Conservation (phyloP, 2,797 vertebrate genomes). For the Cryptoprocta ferox region DNA sequence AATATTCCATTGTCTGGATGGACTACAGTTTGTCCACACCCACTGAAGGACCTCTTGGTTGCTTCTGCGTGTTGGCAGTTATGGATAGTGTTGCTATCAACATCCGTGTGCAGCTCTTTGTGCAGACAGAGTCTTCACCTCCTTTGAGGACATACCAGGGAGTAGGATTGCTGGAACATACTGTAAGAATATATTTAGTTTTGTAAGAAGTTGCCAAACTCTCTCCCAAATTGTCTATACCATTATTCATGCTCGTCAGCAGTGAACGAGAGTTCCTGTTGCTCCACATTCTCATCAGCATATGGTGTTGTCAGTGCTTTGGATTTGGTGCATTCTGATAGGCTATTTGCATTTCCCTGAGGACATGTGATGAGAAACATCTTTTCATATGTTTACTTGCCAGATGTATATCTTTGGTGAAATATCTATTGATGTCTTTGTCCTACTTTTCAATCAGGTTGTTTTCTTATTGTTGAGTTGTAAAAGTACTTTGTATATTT, state of each 20-base stretch:
- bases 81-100: neutral
- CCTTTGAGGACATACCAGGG: neutral
- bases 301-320: neutral
- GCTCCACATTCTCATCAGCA: accelerated
- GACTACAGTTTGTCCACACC: neutral
- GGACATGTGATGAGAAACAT: too few relatives aligned
- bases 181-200: neutral
- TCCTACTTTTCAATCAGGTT: neutral
- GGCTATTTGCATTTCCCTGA: neutral
- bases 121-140: neutral
- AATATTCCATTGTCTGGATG: neutral
- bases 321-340: neutral
- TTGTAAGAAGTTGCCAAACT: neutral
- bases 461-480: neutral
- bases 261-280: accelerated
- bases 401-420: neutral
- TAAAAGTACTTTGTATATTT: neutral
- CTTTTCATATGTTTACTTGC: neutral
- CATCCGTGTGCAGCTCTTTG: neutral
- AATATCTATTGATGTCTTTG: neutral
- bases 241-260: neutral
- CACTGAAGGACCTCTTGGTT: neutral
- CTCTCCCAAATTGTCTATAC: neutral
- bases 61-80: neutral
- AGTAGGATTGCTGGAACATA: neutral